phyloP scores from a whole-genome alignment of 1,140 invertebrate species.

The Drosophila nasuta region DNA sequence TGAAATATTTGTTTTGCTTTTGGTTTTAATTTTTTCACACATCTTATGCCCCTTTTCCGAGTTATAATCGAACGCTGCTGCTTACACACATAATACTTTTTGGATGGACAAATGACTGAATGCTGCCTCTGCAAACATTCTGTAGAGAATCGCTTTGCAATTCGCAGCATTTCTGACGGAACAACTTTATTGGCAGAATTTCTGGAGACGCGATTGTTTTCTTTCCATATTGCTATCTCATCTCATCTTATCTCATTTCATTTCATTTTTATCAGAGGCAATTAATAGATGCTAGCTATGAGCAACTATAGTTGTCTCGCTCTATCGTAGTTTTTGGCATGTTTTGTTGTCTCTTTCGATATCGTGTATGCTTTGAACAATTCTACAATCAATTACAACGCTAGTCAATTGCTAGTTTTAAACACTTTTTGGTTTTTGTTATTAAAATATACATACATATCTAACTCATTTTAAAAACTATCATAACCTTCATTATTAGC shows the following conservation, averaged over 20 bases:
- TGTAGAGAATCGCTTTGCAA: slow-evolving; percentile 19
- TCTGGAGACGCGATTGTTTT: neutral
- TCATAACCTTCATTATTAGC: slow-evolving; percentile 25
- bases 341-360: slow-evolving; percentile 3
- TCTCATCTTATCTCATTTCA: neutral
- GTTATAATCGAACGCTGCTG: slow-evolving; percentile 2
- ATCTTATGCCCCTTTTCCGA: neutral
- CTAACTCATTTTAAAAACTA: slow-evolving; percentile 41
- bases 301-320: slow-evolving; percentile 14
- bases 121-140: slow-evolving; percentile 19
- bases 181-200: slow-evolving; percentile 44
- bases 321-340: neutral
- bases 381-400: slow-evolving; percentile 41
- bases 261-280: too few species aligned
- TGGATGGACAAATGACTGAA: slow-evolving; percentile 42
- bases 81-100: slow-evolving; percentile 14
- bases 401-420: slow-evolving; percentile 42
- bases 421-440: slow-evolving; percentile 46
- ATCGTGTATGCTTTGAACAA: slow-evolving; percentile 38
- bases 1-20: slow-evolving; percentile 12
- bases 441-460: slow-evolving; percentile 26
- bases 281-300: neutral
- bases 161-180: slow-evolving; percentile 45
- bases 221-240: neutral
- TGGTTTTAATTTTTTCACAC: neutral